These are phyloP conservation scores for Bradypodion ventrale DNA, from an alignment of 2,797 vertebrate genomes.

Conservation along the genomic window DNA sequence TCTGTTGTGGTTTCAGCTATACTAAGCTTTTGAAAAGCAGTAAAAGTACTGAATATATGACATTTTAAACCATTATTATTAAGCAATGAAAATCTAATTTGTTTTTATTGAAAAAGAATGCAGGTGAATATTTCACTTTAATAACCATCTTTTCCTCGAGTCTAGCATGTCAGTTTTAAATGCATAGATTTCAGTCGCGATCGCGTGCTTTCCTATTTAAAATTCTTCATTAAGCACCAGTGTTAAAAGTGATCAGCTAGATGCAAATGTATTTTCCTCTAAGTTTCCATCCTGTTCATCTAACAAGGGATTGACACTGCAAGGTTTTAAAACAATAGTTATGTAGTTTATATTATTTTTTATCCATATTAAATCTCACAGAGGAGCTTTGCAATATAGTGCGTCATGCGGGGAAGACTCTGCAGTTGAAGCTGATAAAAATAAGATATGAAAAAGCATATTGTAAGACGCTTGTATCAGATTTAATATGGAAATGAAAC, in stretches of 20 bases:
- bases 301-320: not conserved
- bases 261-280: not conserved
- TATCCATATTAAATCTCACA: conserved; percentile 8
- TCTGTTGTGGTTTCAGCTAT: too few relatives aligned
- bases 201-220: not conserved
- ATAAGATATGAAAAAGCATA: not conserved
- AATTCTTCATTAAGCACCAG: not conserved
- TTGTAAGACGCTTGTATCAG: not conserved
- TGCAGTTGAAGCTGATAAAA: not conserved
- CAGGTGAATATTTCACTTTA: not conserved
- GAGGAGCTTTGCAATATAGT: not conserved
- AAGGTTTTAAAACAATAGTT: not conserved
- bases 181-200: not conserved
- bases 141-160: not conserved
- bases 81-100: not conserved
- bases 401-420: not conserved
- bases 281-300: not conserved
- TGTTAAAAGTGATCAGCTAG: not conserved
- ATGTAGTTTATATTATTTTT: not conserved
- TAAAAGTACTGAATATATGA: not conserved
- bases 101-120: not conserved
- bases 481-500: not conserved
- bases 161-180: not conserved
- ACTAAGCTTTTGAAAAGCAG: not conserved
- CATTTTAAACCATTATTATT: not conserved